Evolutionary conservation across 2,888 invertebrate species (phyloP).

Genomic region (Apoda limacodes): DNA sequence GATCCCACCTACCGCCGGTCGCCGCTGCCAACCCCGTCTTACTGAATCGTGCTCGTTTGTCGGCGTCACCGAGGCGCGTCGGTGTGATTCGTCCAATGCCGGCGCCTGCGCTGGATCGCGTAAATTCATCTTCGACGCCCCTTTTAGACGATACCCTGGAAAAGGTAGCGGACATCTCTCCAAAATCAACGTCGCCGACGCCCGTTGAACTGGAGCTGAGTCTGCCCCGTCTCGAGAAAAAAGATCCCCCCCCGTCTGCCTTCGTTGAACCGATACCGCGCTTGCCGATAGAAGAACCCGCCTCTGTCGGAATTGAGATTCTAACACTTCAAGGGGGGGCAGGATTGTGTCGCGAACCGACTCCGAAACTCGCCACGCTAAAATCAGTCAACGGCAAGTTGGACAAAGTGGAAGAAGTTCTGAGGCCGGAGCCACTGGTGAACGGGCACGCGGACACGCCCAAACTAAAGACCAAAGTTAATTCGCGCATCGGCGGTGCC

Average conservation of each 20-base stretch:
- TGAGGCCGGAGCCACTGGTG: constrained; percentile 25
- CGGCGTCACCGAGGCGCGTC: constrained; percentile 52
- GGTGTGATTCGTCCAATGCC: constrained; percentile 71
- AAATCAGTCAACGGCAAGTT: constrained; percentile 26
- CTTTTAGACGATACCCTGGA: constrained; percentile 19
- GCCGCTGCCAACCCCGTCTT: constrained; percentile 50
- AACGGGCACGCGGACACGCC: constrained; percentile 38
- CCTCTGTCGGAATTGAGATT: constrained; percentile 32
- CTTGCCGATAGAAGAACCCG: constrained; percentile 32
- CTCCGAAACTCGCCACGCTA: constrained; percentile 20
- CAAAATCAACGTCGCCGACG: constrained; percentile 24
- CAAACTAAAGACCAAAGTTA: constrained; percentile 14
- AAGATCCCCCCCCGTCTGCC: constrained; percentile 42
- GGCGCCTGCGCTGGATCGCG: constrained; percentile 23
- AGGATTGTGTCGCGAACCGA: constrained; percentile 18
- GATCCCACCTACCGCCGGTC: constrained; percentile 46
- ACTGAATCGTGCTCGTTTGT: constrained; percentile 37
- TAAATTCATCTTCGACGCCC: constrained; percentile 18
- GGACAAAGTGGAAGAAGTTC: constrained; percentile 15
- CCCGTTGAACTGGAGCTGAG: constrained; percentile 23
- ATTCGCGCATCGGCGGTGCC: constrained; percentile 18
- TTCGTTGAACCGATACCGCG: constrained; percentile 51
- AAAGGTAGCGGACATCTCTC: constrained; percentile 22
- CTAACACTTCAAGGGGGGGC: constrained; percentile 8
- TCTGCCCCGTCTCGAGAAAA: constrained; percentile 21